Evolutionary conservation across 2,113 vertebrate genomes (phyloP).

Genomic region (Cnemophilus loriae): DNA sequence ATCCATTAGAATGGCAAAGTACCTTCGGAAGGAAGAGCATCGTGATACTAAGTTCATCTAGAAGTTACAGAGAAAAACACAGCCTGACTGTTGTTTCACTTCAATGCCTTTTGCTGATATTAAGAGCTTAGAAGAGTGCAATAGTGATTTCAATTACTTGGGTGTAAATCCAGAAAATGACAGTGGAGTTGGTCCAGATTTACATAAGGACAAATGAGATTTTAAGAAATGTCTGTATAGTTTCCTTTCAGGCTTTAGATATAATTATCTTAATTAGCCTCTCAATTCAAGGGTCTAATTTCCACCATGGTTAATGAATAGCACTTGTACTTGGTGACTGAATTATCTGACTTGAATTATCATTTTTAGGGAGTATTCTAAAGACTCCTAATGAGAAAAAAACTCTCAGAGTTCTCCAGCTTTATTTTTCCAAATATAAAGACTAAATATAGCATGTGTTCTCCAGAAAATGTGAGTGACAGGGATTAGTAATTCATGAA

Average conservation of each 20-base stretch:
- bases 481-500: constrained; percentile 64
- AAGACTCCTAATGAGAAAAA: constrained; percentile 6
- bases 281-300: constrained; percentile 37
- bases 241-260: constrained; percentile 31
- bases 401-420: neutral
- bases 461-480: constrained; percentile 48
- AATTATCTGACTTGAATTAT: constrained; percentile 8
- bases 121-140: neutral
- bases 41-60: neutral
- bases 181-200: constrained; percentile 16
- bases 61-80: neutral
- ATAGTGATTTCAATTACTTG: neutral
- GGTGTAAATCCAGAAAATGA: constrained; percentile 13
- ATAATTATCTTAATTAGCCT: constrained; percentile 53
- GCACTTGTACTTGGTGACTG: neutral
- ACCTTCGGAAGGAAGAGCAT: neutral
- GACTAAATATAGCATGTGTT: constrained; percentile 19
- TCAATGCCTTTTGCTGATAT: constrained; percentile 1
- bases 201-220: constrained; percentile 23
- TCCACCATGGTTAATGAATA: constrained; percentile 7
- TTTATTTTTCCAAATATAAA: constrained; percentile 19
- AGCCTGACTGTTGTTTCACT: neutral
- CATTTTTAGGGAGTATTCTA: constrained; percentile 2
- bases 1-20: neutral
- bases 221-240: constrained; percentile 19